Evolutionary conservation across 2,113 vertebrate genomes (phyloP).

Genomic region (Dissostichus mawsoni): DNA sequence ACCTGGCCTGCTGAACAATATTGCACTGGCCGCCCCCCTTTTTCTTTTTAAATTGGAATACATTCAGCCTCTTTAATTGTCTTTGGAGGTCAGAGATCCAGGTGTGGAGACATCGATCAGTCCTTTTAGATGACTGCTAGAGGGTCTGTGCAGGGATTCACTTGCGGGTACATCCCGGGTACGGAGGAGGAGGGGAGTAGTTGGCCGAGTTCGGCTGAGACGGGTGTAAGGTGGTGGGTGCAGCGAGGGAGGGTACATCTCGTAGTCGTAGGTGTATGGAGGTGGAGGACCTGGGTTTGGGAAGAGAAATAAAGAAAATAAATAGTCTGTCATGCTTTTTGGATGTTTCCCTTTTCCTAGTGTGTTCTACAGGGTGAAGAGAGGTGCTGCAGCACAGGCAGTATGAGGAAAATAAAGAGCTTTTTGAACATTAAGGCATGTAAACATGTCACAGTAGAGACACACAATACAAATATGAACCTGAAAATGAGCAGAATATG

Average conservation of each 20-base stretch:
- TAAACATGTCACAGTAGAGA: no score
- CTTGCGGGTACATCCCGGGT: constrained; percentile 89
- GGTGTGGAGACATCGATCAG: neutral
- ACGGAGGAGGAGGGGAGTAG: constrained; percentile 89
- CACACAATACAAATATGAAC: no score
- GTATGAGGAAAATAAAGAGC: no score
- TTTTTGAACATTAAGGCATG: no score
- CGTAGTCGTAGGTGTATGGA: constrained; percentile 88
- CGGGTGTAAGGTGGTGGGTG: constrained; percentile 90
- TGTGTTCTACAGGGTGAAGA: no score
- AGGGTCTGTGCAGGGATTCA: constrained; percentile 54
- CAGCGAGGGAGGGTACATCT: constrained; percentile 87
- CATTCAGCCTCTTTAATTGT: neutral
- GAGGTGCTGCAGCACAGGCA: no score
- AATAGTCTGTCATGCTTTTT: no score
- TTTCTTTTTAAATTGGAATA: constrained; percentile 15
- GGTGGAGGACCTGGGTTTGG: constrained; percentile 86
- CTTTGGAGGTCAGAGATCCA: neutral
- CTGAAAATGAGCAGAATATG: no score
- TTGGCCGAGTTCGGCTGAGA: constrained; percentile 78
- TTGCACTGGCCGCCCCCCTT: constrained; percentile 23
- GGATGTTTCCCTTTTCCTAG: no score
- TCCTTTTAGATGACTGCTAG: neutral
- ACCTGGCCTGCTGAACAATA: constrained; percentile 6
- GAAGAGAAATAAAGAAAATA: neutral